These are phyloP conservation scores for Cossypha heuglini DNA, from an alignment of 2,797 vertebrate genomes.

Conservation along the genomic window DNA sequence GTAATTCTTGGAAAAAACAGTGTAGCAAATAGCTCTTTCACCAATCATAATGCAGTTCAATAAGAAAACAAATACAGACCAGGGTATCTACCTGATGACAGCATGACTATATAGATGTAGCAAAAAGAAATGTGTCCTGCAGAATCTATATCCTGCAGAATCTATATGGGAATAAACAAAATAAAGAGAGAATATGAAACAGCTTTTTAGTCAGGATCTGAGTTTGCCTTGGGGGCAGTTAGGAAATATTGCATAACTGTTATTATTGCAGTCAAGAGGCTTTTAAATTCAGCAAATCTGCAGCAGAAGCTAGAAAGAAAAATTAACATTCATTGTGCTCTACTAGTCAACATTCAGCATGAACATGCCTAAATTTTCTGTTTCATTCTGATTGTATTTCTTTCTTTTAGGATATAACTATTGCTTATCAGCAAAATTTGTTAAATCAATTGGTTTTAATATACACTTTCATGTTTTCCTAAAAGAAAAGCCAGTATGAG, in stretches of 20 bases:
- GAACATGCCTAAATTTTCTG: neutral
- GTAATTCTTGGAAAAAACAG: neutral
- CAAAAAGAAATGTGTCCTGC: neutral
- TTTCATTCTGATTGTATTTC: neutral
- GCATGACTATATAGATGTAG: neutral
- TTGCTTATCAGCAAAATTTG: neutral
- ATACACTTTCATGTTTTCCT: neutral
- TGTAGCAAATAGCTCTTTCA: neutral
- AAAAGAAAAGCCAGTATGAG: neutral
- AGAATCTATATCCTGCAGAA: neutral
- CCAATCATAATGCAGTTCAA: neutral
- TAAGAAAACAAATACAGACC: neutral
- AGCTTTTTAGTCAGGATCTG: neutral
- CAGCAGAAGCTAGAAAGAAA: neutral
- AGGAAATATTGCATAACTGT: neutral
- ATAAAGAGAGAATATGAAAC: neutral
- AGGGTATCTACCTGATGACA: neutral
- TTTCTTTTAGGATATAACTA: neutral
- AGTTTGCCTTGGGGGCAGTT: neutral
- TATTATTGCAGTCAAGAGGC: neutral
- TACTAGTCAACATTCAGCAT: neutral
- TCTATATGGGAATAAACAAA: neutral
- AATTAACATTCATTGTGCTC: neutral
- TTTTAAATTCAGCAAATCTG: neutral
- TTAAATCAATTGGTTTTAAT: neutral